Base-by-base conservation (phyloP, 2,888 invertebrate genomes). In the Muschampia plurimacula region DNA sequence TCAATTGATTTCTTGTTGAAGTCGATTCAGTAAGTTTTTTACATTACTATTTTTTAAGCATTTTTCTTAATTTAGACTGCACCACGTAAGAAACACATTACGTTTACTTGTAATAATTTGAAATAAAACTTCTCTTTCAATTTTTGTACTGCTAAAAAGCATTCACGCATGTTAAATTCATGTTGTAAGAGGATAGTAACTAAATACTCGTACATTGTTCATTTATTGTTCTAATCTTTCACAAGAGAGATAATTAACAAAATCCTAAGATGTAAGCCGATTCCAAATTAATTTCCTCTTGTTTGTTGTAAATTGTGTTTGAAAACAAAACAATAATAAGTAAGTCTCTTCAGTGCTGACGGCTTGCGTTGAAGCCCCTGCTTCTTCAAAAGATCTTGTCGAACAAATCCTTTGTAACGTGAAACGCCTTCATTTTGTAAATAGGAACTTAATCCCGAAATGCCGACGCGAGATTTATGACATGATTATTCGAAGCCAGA, bases 361-460 rank as follows among this genome's bases (percentile, higher is more conserved):
- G 77, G 80, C 77, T 79, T 79, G 82, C 84, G 81, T 85, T 83
- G 82, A 82, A 78, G 79, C 79, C 77, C 79, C 79, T 77, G 13
- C 63, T 65, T 59, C 65, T 70, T 80, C 78, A 79, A 80, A 83
- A 84, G 81, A 82, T 83, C 82, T 84, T 81, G 81, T 84, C 80
- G 78, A 87, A 84, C 82, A 84, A 87, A 84, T 83, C 88, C 87
- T 91, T 89, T 89, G 89, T 86, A 86, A 86, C 82, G 81, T 79
- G 81, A 88, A 74, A 79, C 80, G 82, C 79, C 77, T 85, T 84
- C 80, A 79, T 83, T 81, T 79, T 82, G 78, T 83, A 84, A 85
- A 86, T 85, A 85, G 83, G 49, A 89, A 89, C 89, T 89, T 89
- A 89, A 83, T 86, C 84, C 80, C 76, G 69, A 80, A 79, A 84